Evolutionary conservation across 1,140 invertebrate species (phyloP).

Genomic region (Eurosta solidaginis): DNA sequence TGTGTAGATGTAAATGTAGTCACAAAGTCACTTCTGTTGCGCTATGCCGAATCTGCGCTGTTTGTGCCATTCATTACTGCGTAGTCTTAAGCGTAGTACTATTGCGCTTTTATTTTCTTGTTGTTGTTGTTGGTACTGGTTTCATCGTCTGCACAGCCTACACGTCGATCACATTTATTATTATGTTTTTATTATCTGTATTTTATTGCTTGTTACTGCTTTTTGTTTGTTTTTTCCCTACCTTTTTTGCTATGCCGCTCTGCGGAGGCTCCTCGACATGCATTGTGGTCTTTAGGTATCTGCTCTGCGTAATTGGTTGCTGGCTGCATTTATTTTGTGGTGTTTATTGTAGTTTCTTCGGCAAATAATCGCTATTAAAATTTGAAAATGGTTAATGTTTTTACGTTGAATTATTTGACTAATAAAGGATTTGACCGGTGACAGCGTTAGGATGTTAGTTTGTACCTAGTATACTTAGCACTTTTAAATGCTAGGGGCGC

Average conservation of each 20-base stretch:
- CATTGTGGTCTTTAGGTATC: background rate
- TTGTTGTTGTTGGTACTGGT: background rate
- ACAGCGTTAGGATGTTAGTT: too few species aligned
- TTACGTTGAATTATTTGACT: too few species aligned
- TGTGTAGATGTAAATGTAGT: background rate
- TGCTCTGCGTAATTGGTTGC: background rate
- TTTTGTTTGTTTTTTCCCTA: background rate
- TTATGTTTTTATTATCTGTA: background rate
- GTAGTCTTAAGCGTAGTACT: background rate
- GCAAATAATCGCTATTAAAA: too few species aligned
- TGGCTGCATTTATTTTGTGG: background rate
- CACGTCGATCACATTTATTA: background rate
- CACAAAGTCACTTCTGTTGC: background rate
- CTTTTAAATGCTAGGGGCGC: too few species aligned
- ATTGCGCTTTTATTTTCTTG: background rate
- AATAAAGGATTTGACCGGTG: too few species aligned
- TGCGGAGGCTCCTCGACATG: background rate
- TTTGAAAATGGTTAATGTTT: too few species aligned
- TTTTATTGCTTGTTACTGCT: background rate
- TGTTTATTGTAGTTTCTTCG: background rate
- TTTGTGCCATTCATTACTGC: background rate
- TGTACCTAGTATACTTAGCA: too few species aligned
- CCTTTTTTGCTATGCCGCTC: background rate
- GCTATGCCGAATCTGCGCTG: background rate
- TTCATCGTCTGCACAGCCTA: background rate